Percentiles rank a stretch among this genome's conserved stretches.
These are phyloP conservation scores for Strix occidentalis DNA, from an alignment of 2,797 vertebrate species.

Conservation along the genomic window DNA sequence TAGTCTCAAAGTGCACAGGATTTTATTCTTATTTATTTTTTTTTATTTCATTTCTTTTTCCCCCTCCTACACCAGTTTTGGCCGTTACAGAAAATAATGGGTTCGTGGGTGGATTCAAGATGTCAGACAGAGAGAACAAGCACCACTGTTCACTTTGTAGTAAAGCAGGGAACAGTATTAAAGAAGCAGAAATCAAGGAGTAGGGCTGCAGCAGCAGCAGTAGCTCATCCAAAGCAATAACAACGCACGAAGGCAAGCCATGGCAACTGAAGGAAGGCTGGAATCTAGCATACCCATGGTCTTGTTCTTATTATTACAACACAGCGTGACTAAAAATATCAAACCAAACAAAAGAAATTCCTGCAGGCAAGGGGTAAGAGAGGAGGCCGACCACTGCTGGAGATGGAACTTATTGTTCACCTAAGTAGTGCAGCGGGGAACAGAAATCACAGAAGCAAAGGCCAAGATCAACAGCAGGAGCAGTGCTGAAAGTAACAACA, in stretches of 20 bases:
- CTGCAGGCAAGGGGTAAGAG: conserved; percentile 68
- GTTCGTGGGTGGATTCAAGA: conserved; percentile 31
- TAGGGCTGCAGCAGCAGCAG: conserved; percentile 44
- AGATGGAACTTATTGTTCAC: conserved; percentile 69
- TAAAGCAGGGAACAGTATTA: conserved; percentile 60
- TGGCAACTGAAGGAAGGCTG: conserved; percentile 42
- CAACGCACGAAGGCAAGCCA: conserved; percentile 26
- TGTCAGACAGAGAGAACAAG: conserved; percentile 58
- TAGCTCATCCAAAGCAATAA: conserved; percentile 63
- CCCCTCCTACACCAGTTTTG: neutral
- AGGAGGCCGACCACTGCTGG: conserved; percentile 57
- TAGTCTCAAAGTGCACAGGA: neutral
- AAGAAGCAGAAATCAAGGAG: conserved; percentile 61
- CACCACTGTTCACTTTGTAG: conserved; percentile 51
- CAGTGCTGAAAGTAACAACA: conserved; percentile 32
- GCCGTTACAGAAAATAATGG: conserved; percentile 45
- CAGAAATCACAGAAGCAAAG: conserved; percentile 53
- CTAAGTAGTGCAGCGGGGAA: conserved; percentile 49
- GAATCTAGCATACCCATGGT: conserved; percentile 42
- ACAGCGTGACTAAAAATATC: conserved; percentile 64
- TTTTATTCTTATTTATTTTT: neutral
- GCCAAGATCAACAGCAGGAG: conserved; percentile 57
- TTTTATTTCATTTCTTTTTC: neutral
- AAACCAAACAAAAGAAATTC: conserved; percentile 67
- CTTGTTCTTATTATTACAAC: conserved; percentile 66